Percentiles rank a stretch among this genome's conserved stretches.
Evolutionary conservation across 2,888 invertebrate species (phyloP).

Genomic region (Tromatobia lineatoria): DNA sequence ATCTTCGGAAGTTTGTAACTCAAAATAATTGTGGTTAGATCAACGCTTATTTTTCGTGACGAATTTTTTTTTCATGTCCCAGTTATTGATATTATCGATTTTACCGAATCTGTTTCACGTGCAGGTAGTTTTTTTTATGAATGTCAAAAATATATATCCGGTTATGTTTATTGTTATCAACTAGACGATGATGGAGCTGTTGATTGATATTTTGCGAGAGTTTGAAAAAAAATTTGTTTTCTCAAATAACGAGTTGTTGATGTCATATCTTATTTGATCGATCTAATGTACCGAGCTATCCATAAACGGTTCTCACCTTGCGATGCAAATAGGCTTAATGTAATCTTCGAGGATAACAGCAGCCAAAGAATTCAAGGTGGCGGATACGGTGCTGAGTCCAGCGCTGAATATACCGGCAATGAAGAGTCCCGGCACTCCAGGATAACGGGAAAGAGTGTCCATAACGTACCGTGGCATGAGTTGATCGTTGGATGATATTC

Average conservation of each 20-base stretch:
- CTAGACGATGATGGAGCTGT: background rate
- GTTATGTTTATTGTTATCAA: background rate
- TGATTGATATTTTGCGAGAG: background rate
- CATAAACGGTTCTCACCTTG: slow-evolving; percentile 66
- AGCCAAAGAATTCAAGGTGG: slow-evolving; percentile 95
- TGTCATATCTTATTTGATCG: background rate
- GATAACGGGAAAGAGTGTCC: slow-evolving; percentile 88
- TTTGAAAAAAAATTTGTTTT: background rate
- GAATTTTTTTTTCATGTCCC: no score
- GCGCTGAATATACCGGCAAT: slow-evolving; percentile 92
- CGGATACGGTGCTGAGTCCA: slow-evolving; percentile 96
- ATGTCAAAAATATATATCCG: background rate
- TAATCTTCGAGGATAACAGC: slow-evolving; percentile 96
- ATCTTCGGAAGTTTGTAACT: no score
- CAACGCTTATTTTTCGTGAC: no score
- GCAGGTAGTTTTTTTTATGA: background rate
- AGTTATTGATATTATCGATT: no score
- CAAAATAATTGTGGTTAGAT: no score
- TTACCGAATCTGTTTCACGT: no score
- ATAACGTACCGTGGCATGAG: slow-evolving; percentile 92
- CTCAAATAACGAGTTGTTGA: background rate
- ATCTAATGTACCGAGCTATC: background rate
- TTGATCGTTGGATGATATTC: slow-evolving; percentile 91
- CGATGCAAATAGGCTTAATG: slow-evolving; percentile 86
- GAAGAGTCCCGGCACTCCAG: slow-evolving; percentile 79